phyloP scores from a whole-genome alignment of 53 echinoderm and acorn worm species.

The Actinopyga echinites region DNA sequence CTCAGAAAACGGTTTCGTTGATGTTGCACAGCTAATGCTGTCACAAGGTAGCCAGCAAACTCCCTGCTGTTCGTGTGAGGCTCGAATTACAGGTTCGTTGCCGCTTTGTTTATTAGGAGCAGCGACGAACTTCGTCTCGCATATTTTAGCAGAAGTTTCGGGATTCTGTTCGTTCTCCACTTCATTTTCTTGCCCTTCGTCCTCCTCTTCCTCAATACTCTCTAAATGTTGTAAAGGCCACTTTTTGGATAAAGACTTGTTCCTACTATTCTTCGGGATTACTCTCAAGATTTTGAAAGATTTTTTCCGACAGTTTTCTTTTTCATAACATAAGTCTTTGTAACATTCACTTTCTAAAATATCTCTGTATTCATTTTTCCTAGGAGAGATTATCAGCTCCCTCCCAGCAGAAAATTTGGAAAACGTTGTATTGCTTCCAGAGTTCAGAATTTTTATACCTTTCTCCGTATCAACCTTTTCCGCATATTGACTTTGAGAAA shows the following conservation, averaged over 20 bases:
- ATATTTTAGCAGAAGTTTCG: neutral
- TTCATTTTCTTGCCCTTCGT: neutral
- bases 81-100: neutral
- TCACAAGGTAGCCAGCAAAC: neutral
- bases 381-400: neutral
- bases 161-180: neutral
- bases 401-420: neutral
- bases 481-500: neutral
- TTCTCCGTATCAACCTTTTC: neutral
- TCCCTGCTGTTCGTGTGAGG: neutral
- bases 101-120: neutral
- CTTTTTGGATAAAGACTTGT: neutral
- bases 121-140: neutral
- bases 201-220: neutral
- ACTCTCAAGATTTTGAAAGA: neutral
- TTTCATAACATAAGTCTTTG: neutral
- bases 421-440: neutral
- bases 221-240: neutral
- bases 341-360: conserved; percentile 15
- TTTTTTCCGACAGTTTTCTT: neutral
- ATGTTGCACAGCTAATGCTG: neutral
- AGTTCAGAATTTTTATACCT: neutral
- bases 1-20: too few relatives aligned
- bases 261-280: neutral
- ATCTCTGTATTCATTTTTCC: conserved; percentile 10